A percentile compares a stretch with the other conserved stretches of the same genome.
Evolutionary conservation across 2,888 invertebrate genomes (phyloP).

Genomic region (Panzeria rudis): DNA sequence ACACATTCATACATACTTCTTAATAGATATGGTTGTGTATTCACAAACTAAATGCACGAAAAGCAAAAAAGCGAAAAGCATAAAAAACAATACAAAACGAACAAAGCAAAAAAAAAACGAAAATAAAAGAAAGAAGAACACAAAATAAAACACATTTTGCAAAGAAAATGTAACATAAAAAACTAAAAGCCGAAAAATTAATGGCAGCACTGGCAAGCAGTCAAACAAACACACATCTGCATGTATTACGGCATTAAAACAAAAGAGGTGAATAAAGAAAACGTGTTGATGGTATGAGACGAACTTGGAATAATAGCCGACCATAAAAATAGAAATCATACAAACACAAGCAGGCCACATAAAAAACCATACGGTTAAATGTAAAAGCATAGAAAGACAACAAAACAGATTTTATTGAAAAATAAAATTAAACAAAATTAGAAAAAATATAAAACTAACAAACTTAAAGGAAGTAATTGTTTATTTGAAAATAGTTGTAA

Average conservation of each 20-base stretch:
- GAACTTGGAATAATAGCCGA: constrained; percentile 55
- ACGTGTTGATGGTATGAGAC: constrained; percentile 72
- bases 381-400: background rate
- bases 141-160: constrained; percentile 65
- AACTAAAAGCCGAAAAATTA: constrained; percentile 16
- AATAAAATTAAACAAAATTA: constrained; percentile 8
- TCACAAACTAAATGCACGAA: constrained; percentile 30
- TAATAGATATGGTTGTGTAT: background rate
- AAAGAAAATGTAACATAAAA: constrained; percentile 59
- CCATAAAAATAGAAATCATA: constrained; percentile 42
- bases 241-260: constrained; percentile 46
- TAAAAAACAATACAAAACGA: constrained; percentile 25
- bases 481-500: constrained; percentile 2
- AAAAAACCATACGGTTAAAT: constrained; percentile 17
- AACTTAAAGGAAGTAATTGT: constrained; percentile 11
- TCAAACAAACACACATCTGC: constrained; percentile 27
- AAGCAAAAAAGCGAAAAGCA: constrained; percentile 37
- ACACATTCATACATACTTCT: background rate
- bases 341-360: constrained; percentile 37
- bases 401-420: constrained; percentile 1
- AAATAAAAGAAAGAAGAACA: constrained; percentile 31
- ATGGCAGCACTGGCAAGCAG: constrained; percentile 59
- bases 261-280: constrained; percentile 69
- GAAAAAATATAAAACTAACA: background rate
- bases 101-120: constrained; percentile 15